These are phyloP conservation scores for Chloromyia formosa DNA, from an alignment of 2,888 invertebrate species.

Conservation along the genomic window DNA sequence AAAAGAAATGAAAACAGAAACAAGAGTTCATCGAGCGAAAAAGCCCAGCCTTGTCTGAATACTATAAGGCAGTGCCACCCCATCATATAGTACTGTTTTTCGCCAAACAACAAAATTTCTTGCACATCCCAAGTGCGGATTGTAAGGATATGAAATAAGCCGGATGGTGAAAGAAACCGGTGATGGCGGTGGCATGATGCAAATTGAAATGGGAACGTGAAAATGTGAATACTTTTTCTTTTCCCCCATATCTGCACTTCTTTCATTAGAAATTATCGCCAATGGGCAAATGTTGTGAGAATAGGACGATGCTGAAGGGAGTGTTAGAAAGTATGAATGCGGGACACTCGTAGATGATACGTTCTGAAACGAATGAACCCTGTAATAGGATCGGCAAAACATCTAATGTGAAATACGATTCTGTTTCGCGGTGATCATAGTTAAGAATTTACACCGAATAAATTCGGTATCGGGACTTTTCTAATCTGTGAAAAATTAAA, in stretches of 20 bases:
- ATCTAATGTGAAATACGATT: no score
- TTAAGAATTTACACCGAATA: no score
- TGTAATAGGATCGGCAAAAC: no score
- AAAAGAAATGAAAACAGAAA: constrained; percentile 41
- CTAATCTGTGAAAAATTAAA: no score
- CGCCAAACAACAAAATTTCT: no score
- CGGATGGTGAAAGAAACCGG: neutral
- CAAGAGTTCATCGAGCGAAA: constrained; percentile 44
- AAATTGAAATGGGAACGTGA: constrained; percentile 38
- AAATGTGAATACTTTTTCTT: constrained; percentile 16
- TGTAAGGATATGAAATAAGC: neutral
- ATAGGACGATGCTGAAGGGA: constrained; percentile 15
- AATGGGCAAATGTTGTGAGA: constrained; percentile 39
- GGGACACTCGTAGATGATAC: neutral
- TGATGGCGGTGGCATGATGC: neutral
- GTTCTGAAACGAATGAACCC: constrained; percentile 16
- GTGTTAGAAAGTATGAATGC: neutral
- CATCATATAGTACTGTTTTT: no score
- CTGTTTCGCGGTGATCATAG: no score
- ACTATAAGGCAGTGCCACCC: no score
- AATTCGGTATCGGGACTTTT: no score
- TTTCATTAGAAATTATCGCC: constrained; percentile 43
- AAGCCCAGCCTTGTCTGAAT: constrained; percentile 38
- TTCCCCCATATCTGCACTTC: constrained; percentile 23
- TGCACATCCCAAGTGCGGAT: no score